A percentile compares a stretch with the other conserved stretches of the same genome.
These are phyloP conservation scores for Butorides virescens DNA, from an alignment of 2,113 vertebrate species.

Conservation along the genomic window DNA sequence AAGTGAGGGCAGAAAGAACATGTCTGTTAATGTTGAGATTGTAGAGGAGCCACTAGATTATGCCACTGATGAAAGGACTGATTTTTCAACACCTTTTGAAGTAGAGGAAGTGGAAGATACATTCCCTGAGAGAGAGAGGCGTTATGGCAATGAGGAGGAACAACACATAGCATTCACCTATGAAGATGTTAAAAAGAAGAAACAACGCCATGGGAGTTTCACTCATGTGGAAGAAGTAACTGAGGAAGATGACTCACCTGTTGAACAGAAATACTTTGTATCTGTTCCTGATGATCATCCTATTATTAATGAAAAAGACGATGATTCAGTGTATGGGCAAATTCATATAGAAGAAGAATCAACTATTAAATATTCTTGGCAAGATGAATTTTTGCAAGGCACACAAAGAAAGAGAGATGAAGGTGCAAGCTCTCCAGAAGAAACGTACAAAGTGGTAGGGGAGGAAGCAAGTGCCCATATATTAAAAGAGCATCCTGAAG, in stretches of 20 bases:
- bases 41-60: constrained; percentile 83
- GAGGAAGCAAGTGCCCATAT: constrained; percentile 7
- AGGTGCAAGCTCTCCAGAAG: constrained; percentile 34
- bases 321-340: constrained; percentile 86
- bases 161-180: neutral
- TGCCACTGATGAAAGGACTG: constrained; percentile 64
- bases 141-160: constrained; percentile 48
- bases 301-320: constrained; percentile 69
- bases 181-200: constrained; percentile 45
- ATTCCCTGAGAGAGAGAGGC: constrained; percentile 36
- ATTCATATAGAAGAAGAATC: constrained; percentile 81
- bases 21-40: constrained; percentile 89
- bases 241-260: constrained; percentile 71
- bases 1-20: constrained; percentile 68
- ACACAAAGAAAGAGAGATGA: constrained; percentile 53
- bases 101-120: constrained; percentile 88
- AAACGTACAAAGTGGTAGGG: constrained; percentile 24
- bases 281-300: constrained; percentile 90
- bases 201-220: constrained; percentile 7
- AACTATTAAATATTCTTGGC: constrained; percentile 79
- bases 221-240: constrained; percentile 73
- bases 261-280: constrained; percentile 89
- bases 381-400: constrained; percentile 80
- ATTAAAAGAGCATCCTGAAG: constrained; percentile 56
- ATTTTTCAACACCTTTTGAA: constrained; percentile 80